A percentile compares a stretch with the other conserved stretches of the same genome.
These are phyloP conservation scores for Aleiodes testaceus DNA, from an alignment of 2,888 invertebrate species.

Conservation along the genomic window DNA sequence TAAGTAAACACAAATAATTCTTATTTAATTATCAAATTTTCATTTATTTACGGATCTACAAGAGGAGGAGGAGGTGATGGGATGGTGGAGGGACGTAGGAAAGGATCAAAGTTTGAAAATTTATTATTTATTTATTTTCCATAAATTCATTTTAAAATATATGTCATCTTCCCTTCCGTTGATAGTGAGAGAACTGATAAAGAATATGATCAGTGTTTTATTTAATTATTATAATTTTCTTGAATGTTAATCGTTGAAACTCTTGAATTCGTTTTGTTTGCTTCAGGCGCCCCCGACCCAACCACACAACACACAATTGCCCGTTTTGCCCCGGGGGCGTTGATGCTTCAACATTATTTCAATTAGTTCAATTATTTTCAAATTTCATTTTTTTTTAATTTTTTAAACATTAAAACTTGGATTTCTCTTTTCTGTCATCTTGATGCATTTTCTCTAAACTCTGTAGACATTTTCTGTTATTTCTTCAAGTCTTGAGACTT, in stretches of 20 bases:
- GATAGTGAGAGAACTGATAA: constrained; percentile 63
- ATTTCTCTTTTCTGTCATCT: constrained; percentile 50
- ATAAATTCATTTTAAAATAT: constrained; percentile 27
- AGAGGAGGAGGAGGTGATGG: constrained; percentile 60
- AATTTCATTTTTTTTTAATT: neutral
- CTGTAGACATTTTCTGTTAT: neutral
- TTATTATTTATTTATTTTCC: constrained; percentile 52
- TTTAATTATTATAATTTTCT: constrained; percentile 59
- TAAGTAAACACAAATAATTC: constrained; percentile 21
- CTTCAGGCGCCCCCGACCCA: constrained; percentile 52
- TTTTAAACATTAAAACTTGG: neutral
- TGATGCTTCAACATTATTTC: constrained; percentile 26
- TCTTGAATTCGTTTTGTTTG: constrained; percentile 53
- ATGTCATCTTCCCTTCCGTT: constrained; percentile 28
- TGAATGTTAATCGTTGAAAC: constrained; percentile 60
- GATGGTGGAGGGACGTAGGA: constrained; percentile 66
- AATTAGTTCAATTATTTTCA: constrained; percentile 3
- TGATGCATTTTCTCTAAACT: constrained; percentile 54
- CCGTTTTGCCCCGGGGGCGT: constrained; percentile 55
- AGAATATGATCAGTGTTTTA: constrained; percentile 70
- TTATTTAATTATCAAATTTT: neutral
- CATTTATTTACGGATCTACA: neutral
- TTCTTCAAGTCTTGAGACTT: constrained; percentile 64
- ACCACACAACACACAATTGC: constrained; percentile 51
- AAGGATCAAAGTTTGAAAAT: constrained; percentile 47